Evolutionary conservation across 2,797 vertebrate genomes (phyloP), one percentile per base, ranked within the genome.

Genomic region (Lithobates sylvaticus): DNA sequence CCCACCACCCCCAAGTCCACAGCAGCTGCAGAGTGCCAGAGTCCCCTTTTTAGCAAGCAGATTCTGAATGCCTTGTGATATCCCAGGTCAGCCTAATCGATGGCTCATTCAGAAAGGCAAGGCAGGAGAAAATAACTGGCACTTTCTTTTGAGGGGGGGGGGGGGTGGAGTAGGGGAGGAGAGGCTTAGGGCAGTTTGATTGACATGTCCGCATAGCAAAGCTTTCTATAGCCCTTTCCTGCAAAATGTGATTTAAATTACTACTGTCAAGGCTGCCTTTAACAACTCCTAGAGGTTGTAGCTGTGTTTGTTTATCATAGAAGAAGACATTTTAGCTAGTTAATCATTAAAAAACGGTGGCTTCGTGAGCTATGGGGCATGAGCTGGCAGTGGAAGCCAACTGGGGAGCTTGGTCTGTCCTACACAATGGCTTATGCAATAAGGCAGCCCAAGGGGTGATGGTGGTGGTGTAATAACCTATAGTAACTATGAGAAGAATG

Each of bases 231-330:
- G 50, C 50, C 50, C 15, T 61, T 61, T 61, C 54, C 54, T 61
- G 54, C 54, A 61, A 42, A 74, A 67, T 67, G 65, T 67, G 65
- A 67, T 29, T 67, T 26, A 67, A 13, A 67, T 67, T 26, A 67
- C n/a, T 29, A 67, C 26, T 67, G 65, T 26, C 65, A 13, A 26
- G 75, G 12, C 44, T 74, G 75, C 8, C 2, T 27, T 70, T 47
- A 34, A 0, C 75, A 83, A 81, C 70, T 81, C 86, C 82, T 32
- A 26, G 77, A 79, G 32, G 86, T 86, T 73, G 83, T 87, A 88
- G 86, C 86, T 61, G 3, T 23, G 9, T 50, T 90, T 89, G 88
- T 89, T 89, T 88, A 88, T 90, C 75, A 85, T 81, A 91, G 93
- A 91, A 94, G 91, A 23, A 23, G 54, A 61, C 21, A 61, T 61